Base-by-base conservation (phyloP, 2,113 vertebrate species). In the Lasiurus cinereus region DNA sequence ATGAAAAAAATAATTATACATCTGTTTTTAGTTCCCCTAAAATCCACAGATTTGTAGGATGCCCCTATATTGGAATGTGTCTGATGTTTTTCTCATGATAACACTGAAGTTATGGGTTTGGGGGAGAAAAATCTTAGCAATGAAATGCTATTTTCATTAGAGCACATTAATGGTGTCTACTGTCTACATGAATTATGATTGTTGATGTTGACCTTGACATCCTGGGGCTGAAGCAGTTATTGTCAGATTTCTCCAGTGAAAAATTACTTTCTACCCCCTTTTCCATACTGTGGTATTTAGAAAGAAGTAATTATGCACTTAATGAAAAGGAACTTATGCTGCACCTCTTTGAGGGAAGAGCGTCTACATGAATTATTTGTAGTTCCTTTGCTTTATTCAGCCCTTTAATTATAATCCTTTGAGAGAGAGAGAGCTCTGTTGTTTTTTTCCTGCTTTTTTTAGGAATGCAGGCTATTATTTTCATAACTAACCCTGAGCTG, bases 381-480 rank as follows among this genome's bases (percentile, higher is more conserved):
- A 95, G 50, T 76, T 89, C 8, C 77, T 50, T 67, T 48, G 24
- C 18, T 66, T 93, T 86, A 77, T 66, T 82, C 8, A 91, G 22
- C 54, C 18, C 29, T 7, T 91, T 72, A 46, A 83, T 92, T 77
- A 76, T 3, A 76, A 13, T 66, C 27, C 12, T 72, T 77, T 77
- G 24, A 82, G 31, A 70, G 12, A 82, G 31, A 70, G 12, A 18
- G 6, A 56, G 27, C 10, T 66, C 8, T 77, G 14, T 69, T 54
- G 31, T 39, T 27, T n/a, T 59, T 74, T 48, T 16, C 12, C 10
- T 14, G 4, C 54, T 16, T 86, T 12, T 70, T 18, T 19, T 15
- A 13, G n/a, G 6, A 94, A 78, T 36, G 4, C 1, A 36, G 15
- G 13, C 8, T 94, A 18, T 83, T 56, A 43, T 31, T 73, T 92